phyloP scores from a whole-genome alignment of 2,888 invertebrate genomes.

The Acrocyrtus sp. region DNA sequence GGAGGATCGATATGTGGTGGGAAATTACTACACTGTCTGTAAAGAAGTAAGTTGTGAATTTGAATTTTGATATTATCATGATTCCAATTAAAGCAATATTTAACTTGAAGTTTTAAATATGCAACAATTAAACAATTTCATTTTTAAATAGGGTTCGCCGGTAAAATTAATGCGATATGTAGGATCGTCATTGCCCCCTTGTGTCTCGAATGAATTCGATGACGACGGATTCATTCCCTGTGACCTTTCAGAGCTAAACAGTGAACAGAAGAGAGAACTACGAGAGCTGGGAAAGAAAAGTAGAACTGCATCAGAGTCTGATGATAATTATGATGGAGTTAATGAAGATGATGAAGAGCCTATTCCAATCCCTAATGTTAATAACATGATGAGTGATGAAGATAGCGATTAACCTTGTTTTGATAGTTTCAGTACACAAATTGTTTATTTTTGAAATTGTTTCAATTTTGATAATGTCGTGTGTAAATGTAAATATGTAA shows the following conservation, averaged over 20 bases:
- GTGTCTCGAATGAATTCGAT: conserved; percentile 7
- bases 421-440: too few species aligned
- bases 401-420: not conserved
- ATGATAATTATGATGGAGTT: conserved; percentile 1
- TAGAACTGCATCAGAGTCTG: not conserved
- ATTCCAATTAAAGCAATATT: too few species aligned
- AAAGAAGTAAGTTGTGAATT: conserved; percentile 34
- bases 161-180: conserved; percentile 17
- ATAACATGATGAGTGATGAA: conserved; percentile 1
- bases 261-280: not conserved
- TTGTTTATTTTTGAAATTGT: too few species aligned
- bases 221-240: conserved; percentile 9
- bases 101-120: not conserved
- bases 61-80: too few species aligned
- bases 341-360: conserved; percentile 12
- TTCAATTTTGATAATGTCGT: too few species aligned
- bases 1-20: conserved; percentile 13
- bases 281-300: conserved; percentile 7
- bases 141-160: conserved; percentile 14
- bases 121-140: not conserved
- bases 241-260: conserved; percentile 5
- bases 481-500: not conserved
- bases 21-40: conserved; percentile 24
- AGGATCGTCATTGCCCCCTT: conserved; percentile 9
- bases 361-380: not conserved